A percentile compares a stretch with the other conserved stretches of the same genome.
phyloP scores from a whole-genome alignment of 2,888 invertebrate species.

The Mythimna impura region DNA sequence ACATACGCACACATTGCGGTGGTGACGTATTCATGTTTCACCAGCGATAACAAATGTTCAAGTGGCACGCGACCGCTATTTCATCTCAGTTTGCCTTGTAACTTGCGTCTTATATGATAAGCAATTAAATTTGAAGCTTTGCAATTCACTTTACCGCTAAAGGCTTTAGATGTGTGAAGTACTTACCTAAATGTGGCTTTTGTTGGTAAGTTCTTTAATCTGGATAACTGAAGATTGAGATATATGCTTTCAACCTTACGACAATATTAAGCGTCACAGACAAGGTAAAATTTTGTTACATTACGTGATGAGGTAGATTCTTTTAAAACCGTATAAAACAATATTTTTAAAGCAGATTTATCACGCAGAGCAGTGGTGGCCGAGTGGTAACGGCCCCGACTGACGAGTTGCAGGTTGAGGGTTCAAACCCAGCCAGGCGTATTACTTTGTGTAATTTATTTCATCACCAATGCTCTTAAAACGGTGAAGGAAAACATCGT shows the following conservation, averaged over 20 bases:
- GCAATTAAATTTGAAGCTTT: conserved; percentile 48
- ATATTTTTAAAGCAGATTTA: too few relatives aligned
- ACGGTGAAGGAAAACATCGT: too few relatives aligned
- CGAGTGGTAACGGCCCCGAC: too few relatives aligned
- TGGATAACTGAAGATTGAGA: not conserved
- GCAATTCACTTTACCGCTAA: conserved; percentile 33
- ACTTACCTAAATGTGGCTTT: not conserved
- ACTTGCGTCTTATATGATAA: conserved; percentile 42
- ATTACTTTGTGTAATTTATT: too few relatives aligned
- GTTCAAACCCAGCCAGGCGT: too few relatives aligned
- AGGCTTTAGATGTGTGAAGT: conserved; percentile 28
- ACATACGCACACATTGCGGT: conserved; percentile 10
- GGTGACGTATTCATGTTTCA: conserved; percentile 36
- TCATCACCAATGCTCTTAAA: too few relatives aligned
- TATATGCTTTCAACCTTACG: not conserved
- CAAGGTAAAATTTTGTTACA: too few relatives aligned
- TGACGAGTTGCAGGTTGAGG: too few relatives aligned
- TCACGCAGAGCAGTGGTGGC: too few relatives aligned
- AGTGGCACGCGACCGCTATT: conserved; percentile 36
- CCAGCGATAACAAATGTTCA: conserved; percentile 41
- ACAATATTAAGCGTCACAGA: too few relatives aligned
- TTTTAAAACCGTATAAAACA: too few relatives aligned
- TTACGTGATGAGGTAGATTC: too few relatives aligned
- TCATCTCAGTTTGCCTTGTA: conserved; percentile 28
- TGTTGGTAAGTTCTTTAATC: conserved; percentile 1